These are phyloP conservation scores for Leucosticte australis DNA, from an alignment of 2,113 vertebrate species.

Conservation along the genomic window DNA sequence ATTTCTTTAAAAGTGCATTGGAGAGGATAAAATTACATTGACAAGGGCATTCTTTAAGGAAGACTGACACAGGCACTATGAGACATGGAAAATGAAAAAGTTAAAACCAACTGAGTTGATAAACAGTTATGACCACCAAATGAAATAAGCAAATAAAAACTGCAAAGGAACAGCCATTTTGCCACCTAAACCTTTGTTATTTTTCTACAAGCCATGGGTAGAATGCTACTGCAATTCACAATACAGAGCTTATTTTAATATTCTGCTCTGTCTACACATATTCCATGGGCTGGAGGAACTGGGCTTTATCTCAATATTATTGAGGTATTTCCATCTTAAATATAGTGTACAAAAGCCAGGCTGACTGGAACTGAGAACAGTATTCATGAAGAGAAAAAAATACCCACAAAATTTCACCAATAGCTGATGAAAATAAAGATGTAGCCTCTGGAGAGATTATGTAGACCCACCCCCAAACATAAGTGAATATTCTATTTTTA, in stretches of 20 bases:
- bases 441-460: not conserved
- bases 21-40: constrained; percentile 36
- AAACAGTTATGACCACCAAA: not conserved
- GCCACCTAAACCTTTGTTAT: not conserved
- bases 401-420: not conserved
- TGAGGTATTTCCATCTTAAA: not conserved
- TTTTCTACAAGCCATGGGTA: not conserved
- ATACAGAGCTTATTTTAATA: not conserved
- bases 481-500: not conserved
- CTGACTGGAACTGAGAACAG: not conserved
- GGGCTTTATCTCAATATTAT: not conserved
- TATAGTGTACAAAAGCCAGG: not conserved
- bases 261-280: not conserved
- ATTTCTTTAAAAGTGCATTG: constrained; percentile 46
- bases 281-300: not conserved
- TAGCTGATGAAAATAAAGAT: not conserved
- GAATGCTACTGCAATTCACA: not conserved
- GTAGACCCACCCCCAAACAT: rapidly evolving
- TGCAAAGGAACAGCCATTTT: not conserved
- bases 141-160: not conserved
- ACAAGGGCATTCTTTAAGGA: constrained; percentile 2
- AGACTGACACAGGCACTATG: not conserved
- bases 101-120: not conserved
- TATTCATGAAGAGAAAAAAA: not conserved
- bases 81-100: constrained; percentile 38